Evolutionary conservation across 1,140 invertebrate species (phyloP).

Genomic region (Eulimnadia texana): DNA sequence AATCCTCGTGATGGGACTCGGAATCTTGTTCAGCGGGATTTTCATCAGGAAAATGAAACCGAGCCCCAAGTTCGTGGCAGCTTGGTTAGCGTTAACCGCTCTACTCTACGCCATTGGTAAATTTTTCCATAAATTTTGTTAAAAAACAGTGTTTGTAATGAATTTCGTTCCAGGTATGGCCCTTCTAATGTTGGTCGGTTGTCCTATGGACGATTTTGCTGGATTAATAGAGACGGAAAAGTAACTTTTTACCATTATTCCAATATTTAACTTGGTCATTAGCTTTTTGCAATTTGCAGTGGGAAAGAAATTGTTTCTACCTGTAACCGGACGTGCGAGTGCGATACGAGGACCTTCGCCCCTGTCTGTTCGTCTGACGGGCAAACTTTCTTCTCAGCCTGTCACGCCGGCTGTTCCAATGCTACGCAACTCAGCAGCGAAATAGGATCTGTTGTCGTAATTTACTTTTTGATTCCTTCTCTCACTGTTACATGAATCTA

Average conservation of each 20-base stretch:
- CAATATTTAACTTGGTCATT: constrained; percentile 2
- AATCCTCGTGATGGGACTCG: constrained; percentile 80
- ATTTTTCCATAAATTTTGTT: constrained; percentile 12
- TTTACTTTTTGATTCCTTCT: constrained; percentile 10
- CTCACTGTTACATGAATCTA: too few species aligned
- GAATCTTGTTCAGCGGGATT: constrained; percentile 70
- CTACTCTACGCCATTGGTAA: constrained; percentile 64
- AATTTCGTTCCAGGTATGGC: constrained; percentile 51
- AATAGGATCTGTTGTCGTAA: constrained; percentile 25
- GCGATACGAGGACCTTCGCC: constrained; percentile 56
- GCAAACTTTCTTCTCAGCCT: constrained; percentile 71
- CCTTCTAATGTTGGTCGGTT: constrained; percentile 73
- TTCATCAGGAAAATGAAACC: constrained; percentile 70
- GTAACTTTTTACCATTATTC: neutral
- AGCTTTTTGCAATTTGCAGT: constrained; percentile 22
- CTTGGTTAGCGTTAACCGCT: constrained; percentile 77
- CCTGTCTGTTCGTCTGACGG: constrained; percentile 67
- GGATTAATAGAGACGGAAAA: constrained; percentile 38
- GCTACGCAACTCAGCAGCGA: constrained; percentile 29
- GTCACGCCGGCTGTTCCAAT: constrained; percentile 68
- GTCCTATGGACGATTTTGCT: constrained; percentile 65
- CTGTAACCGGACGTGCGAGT: constrained; percentile 42
- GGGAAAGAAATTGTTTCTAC: constrained; percentile 37
- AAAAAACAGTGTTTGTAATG: neutral
- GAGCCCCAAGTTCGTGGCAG: constrained; percentile 67